Conservation (phyloP, 2,888 invertebrate species). For the Rhogogaster chlorosoma region DNA sequence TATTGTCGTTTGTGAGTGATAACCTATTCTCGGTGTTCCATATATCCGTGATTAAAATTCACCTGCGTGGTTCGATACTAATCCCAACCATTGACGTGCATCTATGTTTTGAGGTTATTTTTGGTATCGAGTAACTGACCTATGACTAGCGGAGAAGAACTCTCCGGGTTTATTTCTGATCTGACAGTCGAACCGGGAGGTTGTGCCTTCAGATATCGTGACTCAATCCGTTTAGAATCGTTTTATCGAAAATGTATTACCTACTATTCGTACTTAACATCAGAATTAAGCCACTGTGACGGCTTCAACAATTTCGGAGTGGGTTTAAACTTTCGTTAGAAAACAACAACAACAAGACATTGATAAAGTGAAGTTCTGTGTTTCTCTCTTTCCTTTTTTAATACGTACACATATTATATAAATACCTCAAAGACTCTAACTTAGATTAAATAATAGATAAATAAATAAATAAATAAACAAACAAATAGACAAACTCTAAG, state of each 20-base stretch:
- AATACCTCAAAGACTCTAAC: too few species aligned
- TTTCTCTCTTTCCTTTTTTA: not conserved
- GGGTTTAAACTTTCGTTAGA: not conserved
- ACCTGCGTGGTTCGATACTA: not conserved
- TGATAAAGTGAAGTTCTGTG: not conserved
- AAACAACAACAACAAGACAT: not conserved
- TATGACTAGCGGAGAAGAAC: conserved; percentile 59
- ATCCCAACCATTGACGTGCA: not conserved
- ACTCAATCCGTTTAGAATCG: not conserved
- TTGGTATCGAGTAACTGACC: conserved; percentile 69
- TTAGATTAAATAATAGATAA: not conserved
- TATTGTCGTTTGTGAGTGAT: not conserved
- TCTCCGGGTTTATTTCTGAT: conserved; percentile 63
- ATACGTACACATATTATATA: too few species aligned
- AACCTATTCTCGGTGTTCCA: not conserved
- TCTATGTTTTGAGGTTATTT: conserved; percentile 70
- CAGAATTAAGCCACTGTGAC: conserved; percentile 64
- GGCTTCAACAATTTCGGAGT: conserved; percentile 27
- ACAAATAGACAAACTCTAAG: too few species aligned
- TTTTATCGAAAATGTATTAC: conserved; percentile 7
- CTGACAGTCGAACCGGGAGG: conserved; percentile 59
- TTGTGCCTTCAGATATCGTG: conserved; percentile 19
- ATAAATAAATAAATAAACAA: not conserved
- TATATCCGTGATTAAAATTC: not conserved
- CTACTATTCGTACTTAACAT: conserved; percentile 61